Conservation (phyloP, 2,888 invertebrate genomes). For the Didymodactylos carnosus region DNA sequence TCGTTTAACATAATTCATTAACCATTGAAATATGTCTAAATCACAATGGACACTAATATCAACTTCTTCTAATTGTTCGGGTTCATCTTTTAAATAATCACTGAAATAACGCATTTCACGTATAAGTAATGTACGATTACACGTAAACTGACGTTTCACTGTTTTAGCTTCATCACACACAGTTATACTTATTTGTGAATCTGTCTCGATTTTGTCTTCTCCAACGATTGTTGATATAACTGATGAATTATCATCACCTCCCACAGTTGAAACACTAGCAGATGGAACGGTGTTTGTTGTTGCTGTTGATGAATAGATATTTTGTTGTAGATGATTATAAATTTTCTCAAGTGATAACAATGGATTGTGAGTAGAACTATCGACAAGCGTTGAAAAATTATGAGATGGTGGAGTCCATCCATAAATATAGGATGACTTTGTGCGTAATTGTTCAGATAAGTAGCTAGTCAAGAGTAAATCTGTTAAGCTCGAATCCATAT, state of each 20-base stretch:
- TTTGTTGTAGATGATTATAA: background rate
- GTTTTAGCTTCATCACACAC: constrained; percentile 83
- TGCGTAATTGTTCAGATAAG: background rate
- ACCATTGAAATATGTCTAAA: constrained; percentile 80
- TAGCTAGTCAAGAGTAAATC: background rate
- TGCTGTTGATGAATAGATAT: background rate
- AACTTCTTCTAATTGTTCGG: constrained; percentile 49
- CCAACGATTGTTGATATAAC: too few relatives aligned
- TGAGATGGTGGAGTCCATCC: background rate
- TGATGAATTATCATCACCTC: background rate
- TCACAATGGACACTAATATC: constrained; percentile 93
- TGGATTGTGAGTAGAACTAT: background rate
- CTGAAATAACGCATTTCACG: constrained; percentile 78
- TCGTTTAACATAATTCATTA: constrained; percentile 77
- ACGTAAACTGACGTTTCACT: constrained; percentile 64
- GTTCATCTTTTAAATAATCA: constrained; percentile 31
- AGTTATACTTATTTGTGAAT: constrained; percentile 55
- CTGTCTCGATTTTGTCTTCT: background rate
- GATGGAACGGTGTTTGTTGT: too few relatives aligned
- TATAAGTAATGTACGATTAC: constrained; percentile 62
- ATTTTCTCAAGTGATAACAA: background rate
- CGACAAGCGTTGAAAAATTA: too few relatives aligned
- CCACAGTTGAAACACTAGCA: background rate
- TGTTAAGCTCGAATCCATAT: background rate
- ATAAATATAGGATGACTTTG: background rate